Evolutionary conservation across 2,113 vertebrate genomes (phyloP).

Genomic region (Oreocharis arfaki): DNA sequence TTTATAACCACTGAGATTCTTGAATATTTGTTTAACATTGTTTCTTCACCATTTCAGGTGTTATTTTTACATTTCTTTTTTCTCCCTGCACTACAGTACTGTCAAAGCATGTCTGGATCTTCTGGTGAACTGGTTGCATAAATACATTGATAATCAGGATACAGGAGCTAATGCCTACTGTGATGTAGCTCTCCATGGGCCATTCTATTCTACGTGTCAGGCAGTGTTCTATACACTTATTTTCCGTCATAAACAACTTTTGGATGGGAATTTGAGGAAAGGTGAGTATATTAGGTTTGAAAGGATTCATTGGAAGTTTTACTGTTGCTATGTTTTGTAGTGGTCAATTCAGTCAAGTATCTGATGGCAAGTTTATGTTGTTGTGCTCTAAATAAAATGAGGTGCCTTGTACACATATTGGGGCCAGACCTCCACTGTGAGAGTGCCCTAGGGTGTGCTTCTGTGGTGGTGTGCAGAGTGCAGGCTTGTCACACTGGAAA

Average conservation of each 20-base stretch:
- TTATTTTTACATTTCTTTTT: neutral
- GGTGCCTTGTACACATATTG: neutral
- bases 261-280: conserved; percentile 88
- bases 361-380: neutral
- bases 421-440: neutral
- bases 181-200: conserved; percentile 87
- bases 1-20: neutral
- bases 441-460: neutral
- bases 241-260: conserved; percentile 86
- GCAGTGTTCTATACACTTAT: conserved; percentile 89
- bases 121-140: conserved; percentile 88
- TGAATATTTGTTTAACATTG: neutral
- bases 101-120: conserved; percentile 91
- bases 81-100: conserved; percentile 70
- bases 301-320: neutral
- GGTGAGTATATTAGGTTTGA: conserved; percentile 66
- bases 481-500: neutral
- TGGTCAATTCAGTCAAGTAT: neutral
- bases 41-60: neutral
- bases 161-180: conserved; percentile 80
- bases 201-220: conserved; percentile 91
- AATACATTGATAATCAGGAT: conserved; percentile 90
- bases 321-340: neutral
- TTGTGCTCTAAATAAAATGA: neutral
- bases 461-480: neutral